Conservation (phyloP, 1,140 invertebrate genomes). For the Heliothis subflexa region DNA sequence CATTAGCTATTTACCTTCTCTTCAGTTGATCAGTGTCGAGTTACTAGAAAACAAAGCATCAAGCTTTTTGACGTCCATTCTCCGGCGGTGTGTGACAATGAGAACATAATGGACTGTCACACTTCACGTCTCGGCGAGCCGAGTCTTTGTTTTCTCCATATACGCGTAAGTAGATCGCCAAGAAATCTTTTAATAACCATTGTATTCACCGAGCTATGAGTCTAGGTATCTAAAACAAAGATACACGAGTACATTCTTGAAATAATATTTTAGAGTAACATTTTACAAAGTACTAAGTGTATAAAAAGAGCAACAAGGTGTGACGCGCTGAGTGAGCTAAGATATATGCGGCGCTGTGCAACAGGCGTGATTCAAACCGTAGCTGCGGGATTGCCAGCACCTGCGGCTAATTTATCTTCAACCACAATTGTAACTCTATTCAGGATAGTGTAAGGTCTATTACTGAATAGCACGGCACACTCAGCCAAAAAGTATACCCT, state of each 20-base stretch:
- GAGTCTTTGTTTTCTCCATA: constrained; percentile 24
- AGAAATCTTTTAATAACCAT: constrained; percentile 4
- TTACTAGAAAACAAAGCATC: constrained; percentile 57
- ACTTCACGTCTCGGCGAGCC: constrained; percentile 49
- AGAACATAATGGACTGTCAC: constrained; percentile 73
- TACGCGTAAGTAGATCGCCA: constrained; percentile 22
- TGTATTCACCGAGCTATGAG: constrained; percentile 28
- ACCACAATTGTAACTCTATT: constrained; percentile 50
- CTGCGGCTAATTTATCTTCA: constrained; percentile 60
- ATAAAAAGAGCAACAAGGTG: constrained; percentile 70
- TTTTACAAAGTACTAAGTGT: constrained; percentile 64
- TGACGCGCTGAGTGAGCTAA: constrained; percentile 71
- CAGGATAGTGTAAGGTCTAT: constrained; percentile 31
- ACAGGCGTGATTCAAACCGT: constrained; percentile 76
- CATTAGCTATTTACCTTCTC: constrained; percentile 30
- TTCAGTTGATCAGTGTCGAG: constrained; percentile 52
- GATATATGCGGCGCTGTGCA: constrained; percentile 74
- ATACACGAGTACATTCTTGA: not conserved
- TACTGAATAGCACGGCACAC: constrained; percentile 28
- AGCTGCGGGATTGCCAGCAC: constrained; percentile 64
- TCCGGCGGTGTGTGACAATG: constrained; percentile 67
- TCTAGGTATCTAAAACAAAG: not conserved
- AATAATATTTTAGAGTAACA: constrained; percentile 36
- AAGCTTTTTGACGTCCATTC: constrained; percentile 62
- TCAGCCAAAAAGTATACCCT: constrained; percentile 53